A percentile compares a stretch with the other conserved stretches of the same genome.
Evolutionary conservation across 2,113 vertebrate genomes (phyloP).

Genomic region (Neopipo cinnamomea): DNA sequence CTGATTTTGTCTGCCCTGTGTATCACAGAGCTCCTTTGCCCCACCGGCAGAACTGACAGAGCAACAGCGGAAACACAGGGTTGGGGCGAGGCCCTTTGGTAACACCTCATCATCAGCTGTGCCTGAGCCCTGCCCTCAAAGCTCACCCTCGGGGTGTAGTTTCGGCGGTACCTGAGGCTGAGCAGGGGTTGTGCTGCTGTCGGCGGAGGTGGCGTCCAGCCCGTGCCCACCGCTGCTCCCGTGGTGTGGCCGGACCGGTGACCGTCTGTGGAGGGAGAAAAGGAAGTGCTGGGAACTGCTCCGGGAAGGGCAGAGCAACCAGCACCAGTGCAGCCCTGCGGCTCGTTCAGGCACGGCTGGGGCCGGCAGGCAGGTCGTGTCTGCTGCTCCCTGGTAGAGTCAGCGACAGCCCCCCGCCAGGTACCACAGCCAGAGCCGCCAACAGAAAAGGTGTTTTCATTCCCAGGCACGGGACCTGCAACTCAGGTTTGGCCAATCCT

Average conservation of each 20-base stretch:
- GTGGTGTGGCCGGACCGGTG: rapidly evolving
- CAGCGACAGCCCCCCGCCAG: not conserved
- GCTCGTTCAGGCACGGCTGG: not conserved
- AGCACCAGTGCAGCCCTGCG: rapidly evolving
- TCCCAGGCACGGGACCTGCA: not conserved
- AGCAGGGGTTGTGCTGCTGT: not conserved
- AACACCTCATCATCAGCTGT: not conserved
- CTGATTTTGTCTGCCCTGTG: rapidly evolving
- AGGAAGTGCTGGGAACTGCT: not conserved
- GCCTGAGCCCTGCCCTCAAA: not conserved
- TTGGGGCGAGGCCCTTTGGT: rapidly evolving
- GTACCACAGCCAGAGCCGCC: rapidly evolving
- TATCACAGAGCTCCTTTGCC: rapidly evolving
- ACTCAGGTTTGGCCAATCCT: not conserved
- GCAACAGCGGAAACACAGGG: not conserved
- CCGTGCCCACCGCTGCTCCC: rapidly evolving
- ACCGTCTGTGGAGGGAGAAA: not conserved
- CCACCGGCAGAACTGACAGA: not conserved
- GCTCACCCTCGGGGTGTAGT: not conserved
- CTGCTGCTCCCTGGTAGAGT: rapidly evolving
- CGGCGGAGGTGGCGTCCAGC: not conserved
- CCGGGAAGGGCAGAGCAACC: not conserved
- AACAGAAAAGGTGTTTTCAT: rapidly evolving
- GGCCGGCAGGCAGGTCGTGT: rapidly evolving
- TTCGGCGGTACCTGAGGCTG: not conserved